Evolutionary conservation across 1,140 invertebrate species (phyloP).

Genomic region (Solenopsis invicta): DNA sequence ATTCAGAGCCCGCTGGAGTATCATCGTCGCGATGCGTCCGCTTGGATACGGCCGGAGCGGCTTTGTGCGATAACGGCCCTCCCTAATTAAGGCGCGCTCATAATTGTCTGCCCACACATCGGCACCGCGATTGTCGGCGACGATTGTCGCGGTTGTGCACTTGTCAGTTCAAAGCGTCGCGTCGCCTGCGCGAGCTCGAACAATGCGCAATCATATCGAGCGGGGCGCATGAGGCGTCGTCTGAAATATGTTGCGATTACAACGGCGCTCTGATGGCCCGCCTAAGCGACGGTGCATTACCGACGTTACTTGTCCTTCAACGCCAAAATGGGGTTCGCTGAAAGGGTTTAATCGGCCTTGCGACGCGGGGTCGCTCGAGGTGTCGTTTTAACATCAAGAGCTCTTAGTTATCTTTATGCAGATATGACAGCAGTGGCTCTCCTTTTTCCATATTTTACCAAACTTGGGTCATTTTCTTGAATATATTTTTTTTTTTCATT

Average conservation of each 20-base stretch:
- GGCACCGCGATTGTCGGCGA: conserved; percentile 34
- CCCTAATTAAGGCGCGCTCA: conserved; percentile 82
- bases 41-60: conserved; percentile 15
- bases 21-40: conserved; percentile 56
- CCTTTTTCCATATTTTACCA: neutral
- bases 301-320: neutral
- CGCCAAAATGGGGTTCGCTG: neutral
- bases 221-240: neutral
- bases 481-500: neutral
- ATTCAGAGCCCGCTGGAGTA: conserved; percentile 47
- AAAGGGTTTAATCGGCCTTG: conserved; percentile 23
- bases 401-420: neutral
- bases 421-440: neutral
- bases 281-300: conserved; percentile 24
- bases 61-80: conserved; percentile 72
- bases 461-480: neutral
- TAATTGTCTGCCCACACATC: conserved; percentile 79
- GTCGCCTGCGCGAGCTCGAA: conserved; percentile 51
- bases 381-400: neutral
- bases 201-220: conserved; percentile 20
- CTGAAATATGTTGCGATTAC: conserved; percentile 52
- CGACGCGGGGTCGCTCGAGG: too few relatives aligned
- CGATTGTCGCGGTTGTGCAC: conserved; percentile 65
- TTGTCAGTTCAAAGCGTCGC: conserved; percentile 67
- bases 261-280: neutral